Evolutionary conservation across 2,888 invertebrate species (phyloP), one percentile per base, ranked within the genome.

Genomic region (Pollenia labialis): DNA sequence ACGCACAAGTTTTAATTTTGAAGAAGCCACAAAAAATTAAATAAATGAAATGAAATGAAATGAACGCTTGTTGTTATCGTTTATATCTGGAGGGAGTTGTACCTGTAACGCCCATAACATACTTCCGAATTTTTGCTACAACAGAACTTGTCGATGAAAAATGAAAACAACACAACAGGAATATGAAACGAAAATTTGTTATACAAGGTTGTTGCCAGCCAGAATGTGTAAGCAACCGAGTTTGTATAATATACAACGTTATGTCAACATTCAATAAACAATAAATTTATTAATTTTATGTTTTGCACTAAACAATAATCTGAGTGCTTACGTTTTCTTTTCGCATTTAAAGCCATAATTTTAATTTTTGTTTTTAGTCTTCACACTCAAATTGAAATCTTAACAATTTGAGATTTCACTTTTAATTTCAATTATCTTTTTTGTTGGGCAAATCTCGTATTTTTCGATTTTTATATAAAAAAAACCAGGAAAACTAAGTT

Each of bases 201-300:
- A 40, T 50, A 83, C 83, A 83, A 83, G 83, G 83, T 72, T 83
- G 71, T 32, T 69, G 79, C 69, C 6, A 18, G 8, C 69, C 6
- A 60, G 12, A 10, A 23, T 52, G 9, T 52, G 40, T 44, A 11
- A 14, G 4, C 7, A 12, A 4, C 11, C 6, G 68, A 23, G 4
- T 44, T 12, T 79, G 11, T 44, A 83, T 80, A 75, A 86, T 86
- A 81, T 83, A 83, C 72, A 84, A 81, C 80, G 60, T 81, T 86
- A 83, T 86, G 86, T 86, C 86, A 86, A 86, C 83, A 86, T 86
- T 86, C 86, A 86, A 83, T 86, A 86, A 86, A 86, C 86, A 83
- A 86, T 86, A 86, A 86, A 86, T 86, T 86, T 83, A 86, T 86
- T 86, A 83, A 83, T 81, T 86, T 86, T 83, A 83, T 83, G 79